Evolutionary conservation across 2,888 invertebrate genomes (phyloP), one percentile per base, ranked within the genome.

Genomic region (Exephanes ischioxanthus): DNA sequence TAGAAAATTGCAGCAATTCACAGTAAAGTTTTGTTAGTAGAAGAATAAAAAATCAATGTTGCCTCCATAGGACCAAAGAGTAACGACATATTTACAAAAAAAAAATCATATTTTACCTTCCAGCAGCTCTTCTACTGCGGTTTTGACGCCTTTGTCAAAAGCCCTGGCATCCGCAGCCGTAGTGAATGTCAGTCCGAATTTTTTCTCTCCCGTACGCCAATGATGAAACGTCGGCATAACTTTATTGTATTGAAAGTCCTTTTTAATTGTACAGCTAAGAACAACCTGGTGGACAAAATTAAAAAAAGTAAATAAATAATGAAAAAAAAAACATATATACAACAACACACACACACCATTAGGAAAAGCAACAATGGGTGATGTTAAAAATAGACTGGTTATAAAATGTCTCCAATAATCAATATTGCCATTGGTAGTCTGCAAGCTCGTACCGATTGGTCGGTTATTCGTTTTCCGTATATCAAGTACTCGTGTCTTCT

Each of bases 181-280:
- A 94, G 98, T 98, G 95, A 99, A 99, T 76, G 99, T 99, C 90
- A 99, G 96, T 72, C 99, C 99, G 95, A 98, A 99, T 89, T 98
- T 97, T 94, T 98, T 98, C 95, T 98, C 98, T 83, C 98, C 99
- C 26, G 98, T 98, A 93, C 97, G 97, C 99, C 99, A 99, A 95
- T 99, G 99, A 95, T 99, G 99, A 96, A 99, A 99, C 67, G 99
- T 99, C 48, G 99, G 99, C 97, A 99, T 99, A 92, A 99, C 98
- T 95, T 98, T 98, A 95, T 98, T 98, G 95, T 99, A 99, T 94
- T 98, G 97, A 94, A 99, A 98, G 95, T 99, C 99, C 94, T 98
- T 98, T 95, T 98, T 98, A 94, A 99, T 97, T 75, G 97, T 97
- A 95, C 99, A 99, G 94, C 98, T 98, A 89, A 99, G 96, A 89